phyloP scores from a whole-genome alignment of 2,888 invertebrate species.

The Oxystoma pomonae region DNA sequence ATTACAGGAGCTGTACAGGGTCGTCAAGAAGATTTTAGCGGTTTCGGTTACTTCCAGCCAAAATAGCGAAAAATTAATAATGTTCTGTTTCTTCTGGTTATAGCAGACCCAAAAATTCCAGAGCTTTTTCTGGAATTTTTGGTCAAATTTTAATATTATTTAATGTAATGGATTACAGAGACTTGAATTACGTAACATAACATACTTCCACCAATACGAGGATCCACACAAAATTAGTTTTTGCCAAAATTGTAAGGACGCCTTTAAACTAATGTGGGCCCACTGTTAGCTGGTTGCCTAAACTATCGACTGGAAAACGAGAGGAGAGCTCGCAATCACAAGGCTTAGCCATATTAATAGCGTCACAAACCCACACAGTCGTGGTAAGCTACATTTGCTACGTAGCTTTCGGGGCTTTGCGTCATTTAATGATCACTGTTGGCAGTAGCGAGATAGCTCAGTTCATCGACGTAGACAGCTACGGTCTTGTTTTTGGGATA shows the following conservation, averaged over 20 bases:
- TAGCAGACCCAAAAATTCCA: too few relatives aligned
- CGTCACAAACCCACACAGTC: conserved; percentile 40
- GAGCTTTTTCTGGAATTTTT: conserved; percentile 68
- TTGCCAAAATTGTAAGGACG: conserved; percentile 37
- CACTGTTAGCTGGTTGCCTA: conserved; percentile 53
- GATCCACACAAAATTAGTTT: conserved; percentile 32
- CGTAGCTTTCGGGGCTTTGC: conserved; percentile 69
- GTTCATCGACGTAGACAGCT: conserved; percentile 75
- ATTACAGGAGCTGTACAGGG: too few relatives aligned
- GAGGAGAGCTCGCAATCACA: conserved; percentile 51
- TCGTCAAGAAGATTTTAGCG: too few relatives aligned
- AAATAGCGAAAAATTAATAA: too few relatives aligned
- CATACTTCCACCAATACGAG: conserved; percentile 55
- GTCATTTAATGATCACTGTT: conserved; percentile 76
- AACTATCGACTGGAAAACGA: conserved; percentile 47
- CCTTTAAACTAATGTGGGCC: conserved; percentile 51
- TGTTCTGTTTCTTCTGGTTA: too few relatives aligned
- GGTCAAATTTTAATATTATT: conserved; percentile 72
- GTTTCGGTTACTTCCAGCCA: too few relatives aligned
- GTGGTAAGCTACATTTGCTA: conserved; percentile 73
- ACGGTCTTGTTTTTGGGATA: conserved; percentile 86
- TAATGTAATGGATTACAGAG: conserved; percentile 62
- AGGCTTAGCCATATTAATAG: conserved; percentile 52
- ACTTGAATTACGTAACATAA: conserved; percentile 74
- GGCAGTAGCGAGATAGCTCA: conserved; percentile 86